These are phyloP conservation scores for Micrastur ruficollis DNA, from an alignment of 2,797 vertebrate genomes.

Conservation along the genomic window DNA sequence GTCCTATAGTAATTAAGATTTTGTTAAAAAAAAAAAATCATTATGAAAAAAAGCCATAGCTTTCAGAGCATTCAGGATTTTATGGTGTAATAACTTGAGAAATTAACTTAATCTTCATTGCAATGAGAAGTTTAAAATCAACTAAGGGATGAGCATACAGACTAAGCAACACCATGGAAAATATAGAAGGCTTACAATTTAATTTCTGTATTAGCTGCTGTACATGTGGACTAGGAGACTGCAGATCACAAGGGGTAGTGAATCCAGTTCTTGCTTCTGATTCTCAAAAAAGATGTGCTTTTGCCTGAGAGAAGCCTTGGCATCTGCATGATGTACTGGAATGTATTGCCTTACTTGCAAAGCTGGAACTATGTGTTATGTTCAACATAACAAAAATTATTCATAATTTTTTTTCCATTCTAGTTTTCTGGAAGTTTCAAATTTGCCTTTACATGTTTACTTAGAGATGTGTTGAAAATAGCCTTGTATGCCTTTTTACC, in stretches of 20 bases:
- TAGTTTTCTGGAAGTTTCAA: not conserved
- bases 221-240: not conserved
- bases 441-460: not conserved
- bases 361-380: not conserved
- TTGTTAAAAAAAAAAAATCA: not conserved
- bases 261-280: not conserved
- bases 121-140: not conserved
- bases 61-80: not conserved
- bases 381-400: not conserved
- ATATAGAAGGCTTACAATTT: not conserved
- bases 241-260: not conserved
- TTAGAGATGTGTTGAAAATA: not conserved
- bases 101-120: not conserved
- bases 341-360: not conserved
- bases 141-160: not conserved
- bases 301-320: conserved; percentile 1
- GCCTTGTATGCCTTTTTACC: not conserved
- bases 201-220: not conserved
- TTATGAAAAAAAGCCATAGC: not conserved
- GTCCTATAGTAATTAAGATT: not conserved
- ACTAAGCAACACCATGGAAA: not conserved
- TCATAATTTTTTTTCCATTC: not conserved
- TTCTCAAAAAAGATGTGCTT: conserved; percentile 2
- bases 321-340: not conserved
- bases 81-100: not conserved